Conservation (phyloP, 2,888 invertebrate genomes). For the Sceliomorpha sp. region DNA sequence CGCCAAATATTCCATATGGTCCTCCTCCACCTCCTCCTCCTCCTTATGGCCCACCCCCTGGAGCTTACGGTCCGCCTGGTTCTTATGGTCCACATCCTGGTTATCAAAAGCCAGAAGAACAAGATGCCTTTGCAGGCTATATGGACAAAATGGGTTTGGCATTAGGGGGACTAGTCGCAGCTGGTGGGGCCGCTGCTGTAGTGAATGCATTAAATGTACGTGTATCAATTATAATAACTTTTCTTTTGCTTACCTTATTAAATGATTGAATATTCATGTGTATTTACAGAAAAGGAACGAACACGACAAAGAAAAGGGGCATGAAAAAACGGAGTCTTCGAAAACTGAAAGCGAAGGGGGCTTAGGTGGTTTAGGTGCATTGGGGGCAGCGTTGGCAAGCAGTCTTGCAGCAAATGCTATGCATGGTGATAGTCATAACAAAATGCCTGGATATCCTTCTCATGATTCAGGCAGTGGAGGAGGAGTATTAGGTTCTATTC, state of each 20-base stretch:
- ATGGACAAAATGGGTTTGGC: slow-evolving; percentile 76
- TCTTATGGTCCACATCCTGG: slow-evolving; percentile 67
- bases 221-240: slow-evolving; percentile 12
- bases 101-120: slow-evolving; percentile 67
- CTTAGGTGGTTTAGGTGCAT: slow-evolving; percentile 70
- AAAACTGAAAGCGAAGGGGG: slow-evolving; percentile 69
- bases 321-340: slow-evolving; percentile 69
- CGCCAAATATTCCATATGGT: slow-evolving; percentile 60
- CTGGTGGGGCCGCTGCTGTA: slow-evolving; percentile 76
- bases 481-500: slow-evolving; percentile 73
- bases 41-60: slow-evolving; percentile 61
- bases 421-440: slow-evolving; percentile 60
- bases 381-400: slow-evolving; percentile 75
- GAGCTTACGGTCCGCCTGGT: no score
- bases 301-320: slow-evolving; percentile 59
- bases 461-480: slow-evolving; percentile 61
- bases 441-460: slow-evolving; percentile 71
- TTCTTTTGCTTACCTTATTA: neutral
- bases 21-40: slow-evolving; percentile 64
- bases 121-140: slow-evolving; percentile 68
- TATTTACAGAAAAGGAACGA: slow-evolving; percentile 65
- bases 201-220: slow-evolving; percentile 73
- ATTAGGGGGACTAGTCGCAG: slow-evolving; percentile 75
- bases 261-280: neutral
- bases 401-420: slow-evolving; percentile 72